Evolutionary conservation across 2,888 invertebrate genomes (phyloP).

Genomic region (Agrochola macilenta): DNA sequence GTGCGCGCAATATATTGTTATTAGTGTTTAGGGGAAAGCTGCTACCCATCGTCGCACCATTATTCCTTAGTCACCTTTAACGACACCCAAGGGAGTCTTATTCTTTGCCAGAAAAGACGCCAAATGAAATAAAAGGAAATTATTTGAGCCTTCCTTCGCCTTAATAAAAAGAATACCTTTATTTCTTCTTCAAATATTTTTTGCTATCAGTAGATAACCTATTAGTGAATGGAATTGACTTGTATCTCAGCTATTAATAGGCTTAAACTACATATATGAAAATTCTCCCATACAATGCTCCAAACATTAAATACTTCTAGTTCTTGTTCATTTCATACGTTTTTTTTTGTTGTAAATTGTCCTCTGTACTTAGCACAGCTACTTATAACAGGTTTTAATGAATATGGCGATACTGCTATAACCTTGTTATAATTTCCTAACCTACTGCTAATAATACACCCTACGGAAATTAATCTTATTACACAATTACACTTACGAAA

Average conservation of each 20-base stretch:
- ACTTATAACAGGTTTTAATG: background rate
- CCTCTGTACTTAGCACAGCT: background rate
- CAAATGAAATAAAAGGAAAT: conserved; percentile 38
- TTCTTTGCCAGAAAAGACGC: conserved; percentile 28
- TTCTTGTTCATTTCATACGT: background rate
- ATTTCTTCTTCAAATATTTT: conserved; percentile 13
- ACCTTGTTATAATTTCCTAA: conserved; percentile 3
- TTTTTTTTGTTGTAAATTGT: background rate
- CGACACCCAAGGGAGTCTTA: conserved; percentile 28
- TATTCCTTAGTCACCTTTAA: conserved; percentile 50
- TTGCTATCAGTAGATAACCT: background rate
- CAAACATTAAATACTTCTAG: background rate
- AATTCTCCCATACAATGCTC: too few species aligned
- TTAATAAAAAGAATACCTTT: conserved; percentile 11
- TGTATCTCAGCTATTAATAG: background rate
- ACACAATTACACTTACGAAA: background rate
- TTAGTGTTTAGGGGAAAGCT: conserved; percentile 52
- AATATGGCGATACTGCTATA: background rate
- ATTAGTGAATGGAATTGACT: background rate
- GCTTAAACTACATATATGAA: too few species aligned
- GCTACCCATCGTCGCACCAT: conserved; percentile 41
- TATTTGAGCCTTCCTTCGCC: conserved; percentile 19
- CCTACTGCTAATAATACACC: background rate
- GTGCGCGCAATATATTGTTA: conserved; percentile 45
- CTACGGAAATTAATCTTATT: background rate